Conservation (phyloP, 2,113 vertebrate species). For the Anser brachyrhynchus region DNA sequence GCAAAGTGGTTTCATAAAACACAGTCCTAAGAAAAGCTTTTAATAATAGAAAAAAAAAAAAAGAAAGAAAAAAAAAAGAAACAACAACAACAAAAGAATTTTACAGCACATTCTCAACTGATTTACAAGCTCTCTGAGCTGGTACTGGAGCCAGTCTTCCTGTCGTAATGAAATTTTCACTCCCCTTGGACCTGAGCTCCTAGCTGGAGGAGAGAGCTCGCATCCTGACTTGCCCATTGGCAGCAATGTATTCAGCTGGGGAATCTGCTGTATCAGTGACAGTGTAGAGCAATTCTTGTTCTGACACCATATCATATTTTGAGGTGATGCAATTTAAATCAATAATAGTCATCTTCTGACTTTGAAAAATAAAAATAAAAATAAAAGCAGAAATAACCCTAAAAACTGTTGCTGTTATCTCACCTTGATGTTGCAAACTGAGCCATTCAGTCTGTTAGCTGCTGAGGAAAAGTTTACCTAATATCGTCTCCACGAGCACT, state of each 20-base stretch:
- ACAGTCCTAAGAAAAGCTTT: neutral
- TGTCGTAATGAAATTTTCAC: neutral
- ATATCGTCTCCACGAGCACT: neutral
- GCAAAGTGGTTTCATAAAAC: neutral
- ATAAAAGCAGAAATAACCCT: neutral
- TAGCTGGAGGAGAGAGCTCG: neutral
- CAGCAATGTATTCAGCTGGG: neutral
- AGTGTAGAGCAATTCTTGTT: neutral
- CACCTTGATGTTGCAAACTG: neutral
- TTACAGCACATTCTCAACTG: neutral
- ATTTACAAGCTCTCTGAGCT: neutral
- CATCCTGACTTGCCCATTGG: neutral
- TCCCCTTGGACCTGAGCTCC: neutral
- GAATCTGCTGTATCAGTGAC: neutral
- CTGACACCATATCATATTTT: neutral
- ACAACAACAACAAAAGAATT: neutral
- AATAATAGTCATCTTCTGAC: neutral
- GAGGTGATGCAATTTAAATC: neutral
- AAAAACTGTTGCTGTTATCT: neutral
- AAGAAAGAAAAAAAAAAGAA: neutral
- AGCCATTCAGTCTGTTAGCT: neutral
- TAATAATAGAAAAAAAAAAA: neutral
- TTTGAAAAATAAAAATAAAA: neutral
- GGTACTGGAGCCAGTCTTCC: neutral
- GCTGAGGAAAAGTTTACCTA: neutral